A percentile compares a stretch with the other conserved stretches of the same genome.
Evolutionary conservation across 2,888 invertebrate species (phyloP).

Genomic region (Brachypterus glaber): DNA sequence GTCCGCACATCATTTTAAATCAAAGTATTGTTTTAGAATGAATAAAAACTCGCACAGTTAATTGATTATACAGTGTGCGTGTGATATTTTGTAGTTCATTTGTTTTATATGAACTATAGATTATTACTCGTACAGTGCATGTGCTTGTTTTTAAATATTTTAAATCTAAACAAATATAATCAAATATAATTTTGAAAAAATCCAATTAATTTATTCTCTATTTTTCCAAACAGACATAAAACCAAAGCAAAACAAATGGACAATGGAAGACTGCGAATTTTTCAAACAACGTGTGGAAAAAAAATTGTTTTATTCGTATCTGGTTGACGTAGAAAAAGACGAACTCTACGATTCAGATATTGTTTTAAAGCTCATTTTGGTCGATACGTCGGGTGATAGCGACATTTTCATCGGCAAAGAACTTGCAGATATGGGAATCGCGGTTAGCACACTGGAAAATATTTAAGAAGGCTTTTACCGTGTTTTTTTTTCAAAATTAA

Average conservation of each 20-base stretch:
- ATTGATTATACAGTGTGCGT: conserved; percentile 5
- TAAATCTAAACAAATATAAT: no score
- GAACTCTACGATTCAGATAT: conserved; percentile 51
- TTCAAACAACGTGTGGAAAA: conserved; percentile 64
- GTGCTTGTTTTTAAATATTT: no score
- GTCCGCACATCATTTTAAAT: no score
- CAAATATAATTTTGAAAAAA: no score
- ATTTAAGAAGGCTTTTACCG: no score
- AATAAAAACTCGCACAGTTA: no score
- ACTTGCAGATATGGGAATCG: conserved; percentile 51
- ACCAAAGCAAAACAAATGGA: conserved; percentile 52
- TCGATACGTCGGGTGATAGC: conserved; percentile 58
- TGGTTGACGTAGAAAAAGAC: conserved; percentile 54
- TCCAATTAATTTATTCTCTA: no score
- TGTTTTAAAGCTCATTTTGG: conserved; percentile 55
- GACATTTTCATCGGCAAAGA: conserved; percentile 59
- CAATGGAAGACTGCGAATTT: conserved; percentile 60
- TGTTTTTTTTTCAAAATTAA: no score
- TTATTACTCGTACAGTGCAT: no score
- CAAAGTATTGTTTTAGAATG: no score
- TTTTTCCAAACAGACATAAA: conserved; percentile 49
- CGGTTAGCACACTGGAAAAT: no score
- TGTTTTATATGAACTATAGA: no score
- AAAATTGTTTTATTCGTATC: conserved; percentile 58
- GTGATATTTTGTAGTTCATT: conserved; percentile 9